Percentiles rank a stretch among this genome's conserved stretches.
Evolutionary conservation across 2,797 vertebrate genomes (phyloP).

Genomic region (Pipistrellus pygmaeus): DNA sequence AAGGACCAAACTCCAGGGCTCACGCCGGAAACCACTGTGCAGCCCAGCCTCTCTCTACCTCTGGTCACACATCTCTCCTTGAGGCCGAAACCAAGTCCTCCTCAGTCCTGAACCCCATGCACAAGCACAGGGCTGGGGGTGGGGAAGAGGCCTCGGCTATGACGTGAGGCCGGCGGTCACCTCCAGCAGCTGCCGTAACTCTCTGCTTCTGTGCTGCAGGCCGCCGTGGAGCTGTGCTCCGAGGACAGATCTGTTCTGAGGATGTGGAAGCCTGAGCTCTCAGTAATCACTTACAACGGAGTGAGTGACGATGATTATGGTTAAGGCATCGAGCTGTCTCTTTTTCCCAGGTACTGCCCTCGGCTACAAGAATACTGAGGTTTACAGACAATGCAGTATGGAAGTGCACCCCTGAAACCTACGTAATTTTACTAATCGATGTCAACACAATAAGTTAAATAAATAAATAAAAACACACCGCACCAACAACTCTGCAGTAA

Average conservation of each 20-base stretch:
- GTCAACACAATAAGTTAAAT: neutral
- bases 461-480: no score
- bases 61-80: neutral
- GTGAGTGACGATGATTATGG: neutral
- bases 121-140: neutral
- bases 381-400: neutral
- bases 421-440: neutral
- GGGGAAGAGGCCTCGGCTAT: neutral
- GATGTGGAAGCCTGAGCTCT: neutral
- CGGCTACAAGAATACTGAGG: neutral
- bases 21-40: neutral
- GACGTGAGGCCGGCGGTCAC: neutral
- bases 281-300: neutral
- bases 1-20: neutral
- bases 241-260: neutral
- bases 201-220: neutral
- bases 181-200: neutral
- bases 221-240: neutral
- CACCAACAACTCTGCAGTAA: neutral
- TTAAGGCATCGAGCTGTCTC: neutral
- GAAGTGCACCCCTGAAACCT: neutral
- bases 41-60: neutral
- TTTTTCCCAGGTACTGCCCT: neutral
- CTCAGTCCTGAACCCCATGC: neutral
- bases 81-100: neutral